Percentiles rank a stretch among this genome's conserved stretches.
Conservation (phyloP, 2,888 invertebrate genomes). For the Xanthostigma xanthostigma region DNA sequence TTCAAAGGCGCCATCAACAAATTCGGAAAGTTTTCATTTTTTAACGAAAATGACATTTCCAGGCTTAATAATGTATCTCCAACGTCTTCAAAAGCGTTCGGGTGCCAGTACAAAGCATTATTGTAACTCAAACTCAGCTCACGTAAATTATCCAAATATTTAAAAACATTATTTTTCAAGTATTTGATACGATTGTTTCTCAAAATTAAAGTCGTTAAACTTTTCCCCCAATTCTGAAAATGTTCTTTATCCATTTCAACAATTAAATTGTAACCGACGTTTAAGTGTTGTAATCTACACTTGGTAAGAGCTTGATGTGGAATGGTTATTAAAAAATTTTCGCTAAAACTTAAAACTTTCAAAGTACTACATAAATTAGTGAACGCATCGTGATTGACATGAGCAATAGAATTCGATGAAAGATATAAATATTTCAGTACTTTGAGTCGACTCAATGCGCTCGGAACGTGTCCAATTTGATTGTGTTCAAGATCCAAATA, state of each 20-base stretch:
- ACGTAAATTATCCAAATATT: slow-evolving; percentile 51
- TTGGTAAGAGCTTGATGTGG: slow-evolving; percentile 46
- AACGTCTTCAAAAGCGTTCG: slow-evolving; percentile 57
- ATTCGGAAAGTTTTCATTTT: slow-evolving; percentile 57
- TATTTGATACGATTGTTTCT: slow-evolving; percentile 62
- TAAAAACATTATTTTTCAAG: slow-evolving; percentile 48
- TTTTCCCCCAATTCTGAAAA: slow-evolving; percentile 55
- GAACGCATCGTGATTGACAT: slow-evolving; percentile 37
- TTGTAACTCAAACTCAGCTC: slow-evolving; percentile 78
- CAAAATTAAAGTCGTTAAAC: slow-evolving; percentile 56
- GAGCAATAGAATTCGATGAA: slow-evolving; percentile 51
- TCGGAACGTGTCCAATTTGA: slow-evolving; percentile 44
- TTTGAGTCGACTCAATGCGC: slow-evolving; percentile 42
- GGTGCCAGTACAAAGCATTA: slow-evolving; percentile 59
- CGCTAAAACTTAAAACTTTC: slow-evolving; percentile 53
- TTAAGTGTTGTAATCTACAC: slow-evolving; percentile 58
- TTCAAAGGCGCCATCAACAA: slow-evolving; percentile 51
- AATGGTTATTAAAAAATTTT: slow-evolving; percentile 53
- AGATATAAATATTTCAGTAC: slow-evolving; percentile 57
- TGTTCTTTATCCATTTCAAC: slow-evolving; percentile 52
- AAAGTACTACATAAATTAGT: slow-evolving; percentile 28
- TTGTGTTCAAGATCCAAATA: slow-evolving; percentile 63
- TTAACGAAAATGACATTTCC: slow-evolving; percentile 64
- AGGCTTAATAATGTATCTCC: slow-evolving; percentile 56
- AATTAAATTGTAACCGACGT: slow-evolving; percentile 67